These are phyloP conservation scores for Phalacrocorax brasilianus DNA, from an alignment of 2,113 vertebrate species.

Conservation along the genomic window DNA sequence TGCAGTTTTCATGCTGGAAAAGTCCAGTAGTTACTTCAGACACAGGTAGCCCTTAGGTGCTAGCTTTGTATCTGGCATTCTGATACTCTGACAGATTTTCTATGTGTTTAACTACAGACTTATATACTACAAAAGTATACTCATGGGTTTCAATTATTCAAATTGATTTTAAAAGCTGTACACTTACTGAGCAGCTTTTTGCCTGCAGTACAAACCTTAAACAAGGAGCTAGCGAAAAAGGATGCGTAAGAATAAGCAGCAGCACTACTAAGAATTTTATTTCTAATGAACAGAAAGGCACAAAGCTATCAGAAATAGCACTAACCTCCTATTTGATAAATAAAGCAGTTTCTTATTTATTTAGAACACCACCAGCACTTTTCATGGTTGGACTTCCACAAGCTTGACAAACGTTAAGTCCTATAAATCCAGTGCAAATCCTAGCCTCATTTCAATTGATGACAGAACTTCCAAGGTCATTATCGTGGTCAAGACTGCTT, in stretches of 20 bases:
- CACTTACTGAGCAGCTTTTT: not conserved
- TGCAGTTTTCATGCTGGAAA: not conserved
- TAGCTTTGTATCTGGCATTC: not conserved
- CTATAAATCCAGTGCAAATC: not conserved
- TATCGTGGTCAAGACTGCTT: not conserved
- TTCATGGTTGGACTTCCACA: not conserved
- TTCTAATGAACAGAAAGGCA: not conserved
- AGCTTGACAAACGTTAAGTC: not conserved
- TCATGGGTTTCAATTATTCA: constrained; percentile 3
- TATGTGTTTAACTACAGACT: not conserved
- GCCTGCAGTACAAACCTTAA: not conserved
- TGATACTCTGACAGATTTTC: not conserved
- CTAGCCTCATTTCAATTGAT: not conserved
- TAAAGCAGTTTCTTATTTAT: not conserved
- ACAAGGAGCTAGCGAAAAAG: not conserved
- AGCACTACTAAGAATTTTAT: not conserved
- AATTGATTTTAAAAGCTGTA: not conserved
- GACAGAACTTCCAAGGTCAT: not conserved
- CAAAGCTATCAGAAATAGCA: not conserved
- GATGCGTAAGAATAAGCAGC: not conserved
- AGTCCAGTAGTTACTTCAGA: not conserved
- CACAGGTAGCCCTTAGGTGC: not conserved
- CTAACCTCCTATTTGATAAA: not conserved
- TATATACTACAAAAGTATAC: not conserved
- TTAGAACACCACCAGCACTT: not conserved